Evolutionary conservation across 2,888 invertebrate species (phyloP).

Genomic region (Amiota minor): DNA sequence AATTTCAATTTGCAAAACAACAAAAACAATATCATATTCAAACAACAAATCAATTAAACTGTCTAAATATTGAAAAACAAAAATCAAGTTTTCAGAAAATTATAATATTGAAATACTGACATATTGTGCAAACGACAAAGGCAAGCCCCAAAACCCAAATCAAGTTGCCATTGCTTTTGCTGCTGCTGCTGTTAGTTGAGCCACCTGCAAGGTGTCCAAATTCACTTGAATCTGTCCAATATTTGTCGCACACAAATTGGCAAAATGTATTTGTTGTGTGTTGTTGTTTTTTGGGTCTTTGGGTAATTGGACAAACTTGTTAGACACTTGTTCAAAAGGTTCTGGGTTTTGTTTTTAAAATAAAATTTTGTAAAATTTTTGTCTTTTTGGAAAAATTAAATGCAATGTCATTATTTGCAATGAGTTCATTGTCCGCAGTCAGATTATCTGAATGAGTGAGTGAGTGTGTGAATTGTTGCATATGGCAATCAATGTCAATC

Average conservation of each 20-base stretch:
- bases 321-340: conserved; percentile 2
- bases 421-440: conserved; percentile 14
- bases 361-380: background rate
- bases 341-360: too few relatives aligned
- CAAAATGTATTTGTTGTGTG: background rate
- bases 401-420: conserved; percentile 33
- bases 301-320: background rate
- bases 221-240: background rate
- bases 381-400: too few relatives aligned
- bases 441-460: background rate
- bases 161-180: too few relatives aligned
- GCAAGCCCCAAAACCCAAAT: background rate
- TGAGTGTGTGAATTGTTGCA: conserved; percentile 46
- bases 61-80: conserved; percentile 37
- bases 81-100: background rate
- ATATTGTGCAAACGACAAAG: background rate
- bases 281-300: background rate
- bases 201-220: conserved; percentile 14
- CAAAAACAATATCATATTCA: background rate
- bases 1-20: background rate
- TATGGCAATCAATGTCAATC: conserved; percentile 50
- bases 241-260: conserved; percentile 19
- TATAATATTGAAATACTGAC: conserved; percentile 4
- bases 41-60: conserved; percentile 39
- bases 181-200: conserved; percentile 1